Evolutionary conservation across 2,888 invertebrate species (phyloP).

Genomic region (Phytoseiulus persimilis): DNA sequence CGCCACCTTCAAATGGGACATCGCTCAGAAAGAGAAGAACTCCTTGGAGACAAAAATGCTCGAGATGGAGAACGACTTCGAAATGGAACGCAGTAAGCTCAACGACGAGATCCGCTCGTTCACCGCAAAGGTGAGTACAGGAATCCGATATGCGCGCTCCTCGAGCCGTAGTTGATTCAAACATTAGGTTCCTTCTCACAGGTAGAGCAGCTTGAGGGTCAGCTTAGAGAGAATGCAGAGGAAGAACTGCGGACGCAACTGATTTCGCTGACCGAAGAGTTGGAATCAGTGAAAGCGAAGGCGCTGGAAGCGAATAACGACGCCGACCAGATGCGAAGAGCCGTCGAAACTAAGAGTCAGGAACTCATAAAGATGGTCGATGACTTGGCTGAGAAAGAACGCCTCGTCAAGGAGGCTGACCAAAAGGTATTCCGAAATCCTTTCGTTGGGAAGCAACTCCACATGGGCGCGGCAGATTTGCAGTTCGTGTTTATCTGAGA

Average conservation of each 20-base stretch:
- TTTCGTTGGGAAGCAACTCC: too few relatives aligned
- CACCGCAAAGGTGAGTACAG: not conserved
- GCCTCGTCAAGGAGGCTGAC: constrained; percentile 16
- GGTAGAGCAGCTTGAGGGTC: constrained; percentile 18
- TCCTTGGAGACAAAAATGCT: constrained; percentile 28
- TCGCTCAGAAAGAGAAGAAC: constrained; percentile 34
- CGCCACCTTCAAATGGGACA: constrained; percentile 32
- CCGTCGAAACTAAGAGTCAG: constrained; percentile 35
- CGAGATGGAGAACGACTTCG: constrained; percentile 35
- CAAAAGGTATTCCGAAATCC: not conserved
- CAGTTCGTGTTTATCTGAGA: too few relatives aligned
- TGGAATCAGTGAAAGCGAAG: not conserved
- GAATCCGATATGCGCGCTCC: not conserved
- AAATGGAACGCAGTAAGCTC: constrained; percentile 10
- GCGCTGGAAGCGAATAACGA: not conserved
- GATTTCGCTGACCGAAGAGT: not conserved
- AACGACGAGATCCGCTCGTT: constrained; percentile 31
- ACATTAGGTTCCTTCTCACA: not conserved
- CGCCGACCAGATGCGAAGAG: constrained; percentile 16
- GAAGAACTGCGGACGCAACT: constrained; percentile 7
- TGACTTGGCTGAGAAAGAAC: constrained; percentile 11
- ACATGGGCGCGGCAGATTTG: too few relatives aligned
- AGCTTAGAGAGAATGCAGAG: constrained; percentile 6
- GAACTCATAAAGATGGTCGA: constrained; percentile 29
- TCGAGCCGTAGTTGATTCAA: not conserved